Evolutionary conservation across 2,888 invertebrate genomes (phyloP), one percentile per base, ranked within the genome.

Genomic region (Oscheius onirici): DNA sequence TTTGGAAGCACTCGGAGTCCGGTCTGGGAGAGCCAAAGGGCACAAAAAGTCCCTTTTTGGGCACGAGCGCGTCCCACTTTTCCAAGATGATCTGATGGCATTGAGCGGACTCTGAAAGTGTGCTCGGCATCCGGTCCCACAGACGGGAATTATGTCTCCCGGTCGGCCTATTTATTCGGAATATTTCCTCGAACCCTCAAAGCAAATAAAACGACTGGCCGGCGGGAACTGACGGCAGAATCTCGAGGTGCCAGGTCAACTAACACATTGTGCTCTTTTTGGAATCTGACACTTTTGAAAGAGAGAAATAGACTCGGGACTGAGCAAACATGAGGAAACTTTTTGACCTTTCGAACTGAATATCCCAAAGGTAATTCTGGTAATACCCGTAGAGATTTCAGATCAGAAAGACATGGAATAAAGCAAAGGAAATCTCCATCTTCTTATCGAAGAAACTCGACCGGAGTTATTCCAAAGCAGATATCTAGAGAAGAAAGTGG

Each of bases 141-240:
- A 26, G 55, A 22, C 15, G 17, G 58, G 44, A 60, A 49, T 41
- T 60, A 60, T 60, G 63, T 49, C 63, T 24, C 49, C n/a, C 63
- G 46, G 63, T 58, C 41, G 58, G 22, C 58, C 63, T 63, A 49
- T 63, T 63, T 63, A 63, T 63, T 63, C 63, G 66, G 41, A 66
- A 66, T 66, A 66, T 66, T 66, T 66, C 66, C 66, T 51, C 66
- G 66, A 66, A 66, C 66, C 40, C 58, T 66, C 66, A 52, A 34
- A 20, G 52, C 66, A 66, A 66, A 66, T 52, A 66, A 41, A 41
- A 66, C 52, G 66, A 66, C 66, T 66, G 54, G 66, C 63, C 63
- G 63, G 26, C 28, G 49, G 17, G 13, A 13, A 46, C 58, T 20
- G 58, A 41, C 58, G 58, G 43, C 8, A 17, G 20, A 58, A n/a